Conservation (phyloP, 2,888 invertebrate species). For the Cheilosia pagana region DNA sequence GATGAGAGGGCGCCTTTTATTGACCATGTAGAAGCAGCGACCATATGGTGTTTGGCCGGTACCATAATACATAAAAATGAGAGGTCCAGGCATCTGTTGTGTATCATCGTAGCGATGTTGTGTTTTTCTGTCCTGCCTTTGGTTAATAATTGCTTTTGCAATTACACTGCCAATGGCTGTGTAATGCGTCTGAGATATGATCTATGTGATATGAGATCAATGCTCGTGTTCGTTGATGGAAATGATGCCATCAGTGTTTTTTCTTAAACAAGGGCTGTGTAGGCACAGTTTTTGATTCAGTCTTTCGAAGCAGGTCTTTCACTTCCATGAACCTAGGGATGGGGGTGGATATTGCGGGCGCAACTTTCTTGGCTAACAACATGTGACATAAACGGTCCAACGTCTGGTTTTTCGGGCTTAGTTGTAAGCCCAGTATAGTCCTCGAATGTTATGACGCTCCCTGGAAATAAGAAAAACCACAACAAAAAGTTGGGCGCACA, state of each 20-base stretch:
- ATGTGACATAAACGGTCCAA: background rate
- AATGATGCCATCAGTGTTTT: background rate
- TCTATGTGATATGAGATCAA: constrained; percentile 52
- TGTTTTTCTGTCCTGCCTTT: constrained; percentile 38
- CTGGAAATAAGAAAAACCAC: too few species aligned
- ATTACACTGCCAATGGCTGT: constrained; percentile 68
- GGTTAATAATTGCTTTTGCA: constrained; percentile 70
- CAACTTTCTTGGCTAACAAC: too few species aligned
- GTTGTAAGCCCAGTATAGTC: too few species aligned
- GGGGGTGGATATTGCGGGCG: too few species aligned
- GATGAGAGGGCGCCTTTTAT: constrained; percentile 77
- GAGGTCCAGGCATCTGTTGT: constrained; percentile 1
- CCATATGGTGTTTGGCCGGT: constrained; percentile 75
- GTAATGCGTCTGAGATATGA: constrained; percentile 65
- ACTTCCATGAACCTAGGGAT: too few species aligned
- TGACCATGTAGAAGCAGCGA: constrained; percentile 76
- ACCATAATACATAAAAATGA: background rate
- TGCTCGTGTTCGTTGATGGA: constrained; percentile 1
- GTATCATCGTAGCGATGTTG: constrained; percentile 2
- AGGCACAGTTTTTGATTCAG: background rate
- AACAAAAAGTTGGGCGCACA: too few species aligned
- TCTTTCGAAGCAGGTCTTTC: background rate
- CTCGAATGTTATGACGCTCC: too few species aligned
- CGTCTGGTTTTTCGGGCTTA: too few species aligned
- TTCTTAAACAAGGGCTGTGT: background rate